Percentiles rank a stretch among this genome's conserved stretches.
These are phyloP conservation scores for Heliocidaris erythrogramma DNA, from an alignment of 35 echinoderm and acorn worm genomes.

Conservation along the genomic window DNA sequence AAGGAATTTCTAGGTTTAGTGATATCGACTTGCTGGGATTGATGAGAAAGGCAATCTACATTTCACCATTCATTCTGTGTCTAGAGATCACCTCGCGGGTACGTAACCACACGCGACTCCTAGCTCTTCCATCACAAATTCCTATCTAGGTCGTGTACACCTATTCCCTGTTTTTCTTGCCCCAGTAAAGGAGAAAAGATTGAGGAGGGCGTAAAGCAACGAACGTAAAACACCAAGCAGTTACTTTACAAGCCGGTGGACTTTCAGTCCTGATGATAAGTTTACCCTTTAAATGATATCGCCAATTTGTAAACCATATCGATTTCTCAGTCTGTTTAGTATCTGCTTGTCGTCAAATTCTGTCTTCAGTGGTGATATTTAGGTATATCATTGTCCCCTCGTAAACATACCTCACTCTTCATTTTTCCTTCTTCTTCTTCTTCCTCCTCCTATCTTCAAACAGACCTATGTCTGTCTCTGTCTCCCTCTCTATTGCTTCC, in stretches of 20 bases:
- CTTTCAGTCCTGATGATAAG: background rate
- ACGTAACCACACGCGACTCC: background rate
- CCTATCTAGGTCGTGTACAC: background rate
- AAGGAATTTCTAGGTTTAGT: constrained; percentile 3
- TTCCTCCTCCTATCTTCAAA: no score
- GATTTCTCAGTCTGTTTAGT: background rate
- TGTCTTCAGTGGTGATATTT: background rate
- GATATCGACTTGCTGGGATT: background rate
- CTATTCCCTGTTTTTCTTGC: background rate
- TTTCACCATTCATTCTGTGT: background rate
- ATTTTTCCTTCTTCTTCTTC: no score
- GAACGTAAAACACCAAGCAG: background rate
- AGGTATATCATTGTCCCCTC: no score
- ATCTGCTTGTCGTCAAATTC: background rate
- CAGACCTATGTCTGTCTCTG: no score
- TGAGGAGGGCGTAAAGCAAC: background rate
- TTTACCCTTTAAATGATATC: background rate
- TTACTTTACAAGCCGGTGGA: background rate
- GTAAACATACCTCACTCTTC: no score
- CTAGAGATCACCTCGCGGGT: background rate
- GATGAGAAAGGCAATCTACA: background rate
- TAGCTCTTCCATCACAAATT: constrained; percentile 5
- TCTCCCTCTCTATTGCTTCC: no score
- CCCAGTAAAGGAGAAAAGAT: background rate
- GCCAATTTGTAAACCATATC: background rate